Evolutionary conservation across 2,113 vertebrate genomes (phyloP).

Genomic region (Callionymus lyra): DNA sequence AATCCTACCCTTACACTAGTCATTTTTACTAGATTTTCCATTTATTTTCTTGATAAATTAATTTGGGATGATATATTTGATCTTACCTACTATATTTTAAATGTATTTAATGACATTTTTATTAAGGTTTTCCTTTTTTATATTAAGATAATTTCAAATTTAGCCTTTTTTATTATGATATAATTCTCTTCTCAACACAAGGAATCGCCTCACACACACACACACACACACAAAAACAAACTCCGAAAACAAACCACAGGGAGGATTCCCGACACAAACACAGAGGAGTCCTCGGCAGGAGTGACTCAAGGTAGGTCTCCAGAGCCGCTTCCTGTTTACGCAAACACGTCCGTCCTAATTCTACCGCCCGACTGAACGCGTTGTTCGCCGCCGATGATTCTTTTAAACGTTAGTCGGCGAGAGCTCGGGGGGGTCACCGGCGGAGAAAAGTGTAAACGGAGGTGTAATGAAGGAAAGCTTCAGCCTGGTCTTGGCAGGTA

Average conservation of each 20-base stretch:
- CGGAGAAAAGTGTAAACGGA: slow-evolving; percentile 17
- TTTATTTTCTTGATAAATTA: too few species aligned
- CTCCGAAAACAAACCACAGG: slow-evolving; percentile 5
- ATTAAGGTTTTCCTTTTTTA: too few species aligned
- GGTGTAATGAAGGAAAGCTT: slow-evolving; percentile 19
- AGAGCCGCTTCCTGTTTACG: slow-evolving; percentile 13
- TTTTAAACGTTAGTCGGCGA: slow-evolving; percentile 14
- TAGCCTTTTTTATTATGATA: too few species aligned
- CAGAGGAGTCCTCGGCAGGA: slow-evolving; percentile 28
- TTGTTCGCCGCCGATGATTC: slow-evolving; percentile 12
- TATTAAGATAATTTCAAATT: too few species aligned
- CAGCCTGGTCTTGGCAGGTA: slow-evolving; percentile 20
- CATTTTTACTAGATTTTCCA: too few species aligned
- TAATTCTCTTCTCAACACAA: too few species aligned
- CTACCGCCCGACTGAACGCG: slow-evolving; percentile 16
- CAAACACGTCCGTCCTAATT: slow-evolving; percentile 23
- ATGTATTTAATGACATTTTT: too few species aligned
- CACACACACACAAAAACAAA: slow-evolving; percentile 6
- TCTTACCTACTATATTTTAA: too few species aligned
- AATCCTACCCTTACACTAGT: too few species aligned
- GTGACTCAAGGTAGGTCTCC: slow-evolving; percentile 43
- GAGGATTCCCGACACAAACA: slow-evolving; percentile 51
- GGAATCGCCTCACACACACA: slow-evolving; percentile 20
- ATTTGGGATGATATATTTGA: too few species aligned
- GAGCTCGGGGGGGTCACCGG: slow-evolving; percentile 12